Conservation (phyloP, 2,888 invertebrate species). For the Eremobia ochroleuca region DNA sequence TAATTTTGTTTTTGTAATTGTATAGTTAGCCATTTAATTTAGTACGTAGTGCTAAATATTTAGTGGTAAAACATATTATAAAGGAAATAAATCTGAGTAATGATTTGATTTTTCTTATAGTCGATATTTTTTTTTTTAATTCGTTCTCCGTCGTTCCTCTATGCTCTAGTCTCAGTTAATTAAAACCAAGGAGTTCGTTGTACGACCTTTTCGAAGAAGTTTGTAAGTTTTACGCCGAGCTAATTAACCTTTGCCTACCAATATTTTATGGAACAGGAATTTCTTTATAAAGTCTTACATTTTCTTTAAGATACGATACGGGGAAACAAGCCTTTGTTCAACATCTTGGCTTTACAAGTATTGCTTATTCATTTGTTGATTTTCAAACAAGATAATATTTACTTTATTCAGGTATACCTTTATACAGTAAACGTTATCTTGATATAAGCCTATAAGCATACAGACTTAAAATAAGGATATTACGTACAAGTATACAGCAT, state of each 20-base stretch:
- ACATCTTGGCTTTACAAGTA: neutral
- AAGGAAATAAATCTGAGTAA: neutral
- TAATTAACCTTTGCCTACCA: constrained; percentile 23
- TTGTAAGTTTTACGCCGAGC: constrained; percentile 25
- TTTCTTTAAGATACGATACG: neutral
- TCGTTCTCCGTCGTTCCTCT: neutral
- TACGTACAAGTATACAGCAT: too few species aligned
- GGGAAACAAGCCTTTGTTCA: neutral
- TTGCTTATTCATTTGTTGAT: neutral
- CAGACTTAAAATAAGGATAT: too few species aligned
- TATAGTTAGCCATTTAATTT: too few species aligned
- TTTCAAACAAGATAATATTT: neutral
- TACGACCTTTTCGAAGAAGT: constrained; percentile 21
- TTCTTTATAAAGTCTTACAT: neutral
- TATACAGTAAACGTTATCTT: too few species aligned
- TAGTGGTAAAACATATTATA: too few species aligned
- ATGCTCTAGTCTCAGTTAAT: constrained; percentile 33
- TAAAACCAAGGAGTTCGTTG: constrained; percentile 17
- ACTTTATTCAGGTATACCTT: neutral
- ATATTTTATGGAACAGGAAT: neutral
- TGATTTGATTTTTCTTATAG: neutral
- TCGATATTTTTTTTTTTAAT: neutral
- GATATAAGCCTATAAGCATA: too few species aligned
- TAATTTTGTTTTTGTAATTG: too few species aligned
- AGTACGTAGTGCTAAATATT: too few species aligned